Percentiles rank a stretch among this genome's conserved stretches.
Evolutionary conservation across 2,113 vertebrate species (phyloP).

Genomic region (Aix galericulata): DNA sequence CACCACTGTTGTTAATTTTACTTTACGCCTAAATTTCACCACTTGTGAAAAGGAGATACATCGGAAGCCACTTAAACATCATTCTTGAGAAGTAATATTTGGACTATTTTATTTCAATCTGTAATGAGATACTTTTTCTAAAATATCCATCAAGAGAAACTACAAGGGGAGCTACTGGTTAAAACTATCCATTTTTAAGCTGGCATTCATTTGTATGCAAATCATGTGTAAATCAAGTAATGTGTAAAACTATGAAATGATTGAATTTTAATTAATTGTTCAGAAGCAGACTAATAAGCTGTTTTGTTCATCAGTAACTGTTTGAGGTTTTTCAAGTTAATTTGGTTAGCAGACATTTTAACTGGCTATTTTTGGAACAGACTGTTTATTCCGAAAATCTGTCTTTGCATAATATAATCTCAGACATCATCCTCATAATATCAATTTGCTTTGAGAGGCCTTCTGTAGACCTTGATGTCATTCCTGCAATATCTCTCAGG

Average conservation of each 20-base stretch:
- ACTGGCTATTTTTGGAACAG: constrained; percentile 39
- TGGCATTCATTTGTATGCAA: background rate
- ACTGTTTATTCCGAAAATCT: constrained; percentile 60
- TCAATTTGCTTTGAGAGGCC: constrained; percentile 50
- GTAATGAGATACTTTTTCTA: background rate
- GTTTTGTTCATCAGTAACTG: background rate
- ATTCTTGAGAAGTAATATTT: background rate
- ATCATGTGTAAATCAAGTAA: background rate
- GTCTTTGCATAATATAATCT: constrained; percentile 46
- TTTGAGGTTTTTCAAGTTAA: background rate
- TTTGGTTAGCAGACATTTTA: constrained; percentile 12
- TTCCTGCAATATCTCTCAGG: constrained; percentile 44
- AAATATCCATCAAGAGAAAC: background rate
- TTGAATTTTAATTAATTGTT: constrained; percentile 4
- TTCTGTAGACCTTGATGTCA: constrained; percentile 51
- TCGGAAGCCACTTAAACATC: background rate
- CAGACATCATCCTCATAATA: constrained; percentile 35
- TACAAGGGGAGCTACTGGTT: background rate
- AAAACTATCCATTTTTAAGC: background rate
- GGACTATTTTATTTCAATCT: background rate
- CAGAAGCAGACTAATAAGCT: background rate
- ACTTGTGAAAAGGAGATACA: background rate
- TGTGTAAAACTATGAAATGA: background rate
- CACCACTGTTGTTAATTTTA: background rate
- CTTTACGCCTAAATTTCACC: background rate